Conservation (phyloP, 2,797 vertebrate genomes). For the Rhinogobio ventralis region DNA sequence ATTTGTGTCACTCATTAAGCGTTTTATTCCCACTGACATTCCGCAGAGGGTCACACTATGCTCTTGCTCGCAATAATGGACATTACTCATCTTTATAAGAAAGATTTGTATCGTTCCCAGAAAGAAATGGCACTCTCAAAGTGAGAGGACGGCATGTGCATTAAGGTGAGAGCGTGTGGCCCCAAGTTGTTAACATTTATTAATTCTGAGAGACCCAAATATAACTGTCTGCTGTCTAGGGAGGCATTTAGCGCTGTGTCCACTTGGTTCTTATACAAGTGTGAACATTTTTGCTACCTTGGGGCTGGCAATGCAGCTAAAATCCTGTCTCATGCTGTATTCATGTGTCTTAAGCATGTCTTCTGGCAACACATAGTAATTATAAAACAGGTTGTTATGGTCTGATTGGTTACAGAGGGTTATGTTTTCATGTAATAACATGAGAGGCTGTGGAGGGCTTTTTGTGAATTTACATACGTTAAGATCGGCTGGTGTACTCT, state of each 20-base stretch:
- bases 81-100: conserved; percentile 44
- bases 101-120: conserved; percentile 12
- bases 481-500: background rate
- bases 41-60: conserved; percentile 46
- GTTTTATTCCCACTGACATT: conserved; percentile 58
- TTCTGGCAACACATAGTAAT: too few relatives aligned
- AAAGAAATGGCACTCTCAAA: conserved; percentile 31
- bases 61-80: conserved; percentile 46
- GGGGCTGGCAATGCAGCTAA: conserved; percentile 17
- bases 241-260: conserved; percentile 41
- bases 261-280: conserved; percentile 36
- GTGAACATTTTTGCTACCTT: conserved; percentile 42
- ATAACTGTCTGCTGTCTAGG: conserved; percentile 38
- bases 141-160: background rate
- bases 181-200: conserved; percentile 37
- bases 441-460: background rate
- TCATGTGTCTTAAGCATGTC: conserved; percentile 44
- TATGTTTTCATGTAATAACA: conserved; percentile 26
- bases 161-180: conserved; percentile 1
- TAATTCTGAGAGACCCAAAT: conserved; percentile 42
- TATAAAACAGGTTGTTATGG: too few relatives aligned
- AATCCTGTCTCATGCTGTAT: conserved; percentile 31
- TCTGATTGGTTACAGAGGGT: conserved; percentile 12
- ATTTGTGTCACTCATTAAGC: conserved; percentile 64
- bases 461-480: background rate